Conservation (phyloP, 2,113 vertebrate species). For the Larimichthys polyactis region DNA sequence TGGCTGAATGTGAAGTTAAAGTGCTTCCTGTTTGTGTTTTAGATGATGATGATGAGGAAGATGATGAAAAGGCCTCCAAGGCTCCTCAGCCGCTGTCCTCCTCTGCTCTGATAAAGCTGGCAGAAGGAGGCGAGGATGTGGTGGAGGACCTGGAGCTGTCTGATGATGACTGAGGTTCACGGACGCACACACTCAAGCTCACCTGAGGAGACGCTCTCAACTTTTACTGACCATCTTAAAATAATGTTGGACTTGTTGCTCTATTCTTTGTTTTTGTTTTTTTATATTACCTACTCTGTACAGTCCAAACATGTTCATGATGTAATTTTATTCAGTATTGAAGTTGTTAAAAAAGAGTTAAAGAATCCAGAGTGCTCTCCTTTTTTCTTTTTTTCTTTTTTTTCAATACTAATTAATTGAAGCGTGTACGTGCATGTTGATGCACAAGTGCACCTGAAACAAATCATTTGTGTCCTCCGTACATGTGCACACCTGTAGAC, state of each 20-base stretch:
- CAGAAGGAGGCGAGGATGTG: constrained; percentile 89
- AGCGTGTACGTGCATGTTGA: constrained; percentile 17
- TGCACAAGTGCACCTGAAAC: constrained; percentile 37
- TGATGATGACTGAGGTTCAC: constrained; percentile 85
- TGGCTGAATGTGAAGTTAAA: constrained; percentile 9
- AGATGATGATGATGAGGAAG: constrained; percentile 66
- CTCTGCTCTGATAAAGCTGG: constrained; percentile 86
- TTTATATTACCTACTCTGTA: constrained; percentile 55
- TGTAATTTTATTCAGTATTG: constrained; percentile 51
- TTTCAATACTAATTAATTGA: constrained; percentile 17
- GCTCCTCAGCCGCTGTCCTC: constrained; percentile 80
- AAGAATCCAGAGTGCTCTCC: not conserved
- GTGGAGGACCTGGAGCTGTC: constrained; percentile 93
- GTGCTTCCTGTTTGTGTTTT: constrained; percentile 38
- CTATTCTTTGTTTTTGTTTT: constrained; percentile 27
- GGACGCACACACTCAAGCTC: not conserved
- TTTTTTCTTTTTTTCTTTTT: not conserved
- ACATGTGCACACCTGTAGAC: constrained; percentile 70
- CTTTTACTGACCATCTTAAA: not conserved
- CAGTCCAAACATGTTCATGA: constrained; percentile 52
- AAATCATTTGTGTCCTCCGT: constrained; percentile 23
- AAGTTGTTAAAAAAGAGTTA: constrained; percentile 27
- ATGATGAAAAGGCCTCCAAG: constrained; percentile 58
- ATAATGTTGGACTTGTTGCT: constrained; percentile 16
- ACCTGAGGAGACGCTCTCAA: constrained; percentile 6